These are phyloP conservation scores for Aphaenogaster rudis DNA, from an alignment of 1,140 invertebrate species.

Conservation along the genomic window DNA sequence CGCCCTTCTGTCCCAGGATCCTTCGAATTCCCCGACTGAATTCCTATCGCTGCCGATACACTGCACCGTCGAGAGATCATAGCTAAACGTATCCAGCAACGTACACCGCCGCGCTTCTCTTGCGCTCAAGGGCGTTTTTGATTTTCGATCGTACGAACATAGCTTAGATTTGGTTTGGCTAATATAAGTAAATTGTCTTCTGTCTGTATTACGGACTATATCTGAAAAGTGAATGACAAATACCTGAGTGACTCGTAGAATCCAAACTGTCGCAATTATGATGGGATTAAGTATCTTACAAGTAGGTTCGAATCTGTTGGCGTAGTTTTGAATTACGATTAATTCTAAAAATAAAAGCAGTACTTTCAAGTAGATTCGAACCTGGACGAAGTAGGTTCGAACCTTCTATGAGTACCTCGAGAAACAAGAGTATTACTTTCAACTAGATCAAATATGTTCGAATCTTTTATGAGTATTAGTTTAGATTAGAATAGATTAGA, in stretches of 20 bases:
- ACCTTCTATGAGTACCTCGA: too few species aligned
- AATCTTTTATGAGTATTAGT: too few species aligned
- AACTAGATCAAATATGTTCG: too few species aligned
- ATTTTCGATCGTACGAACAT: neutral
- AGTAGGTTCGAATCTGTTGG: too few species aligned
- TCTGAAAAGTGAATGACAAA: neutral
- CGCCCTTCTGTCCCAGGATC: slow-evolving; percentile 50
- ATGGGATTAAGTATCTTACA: too few species aligned
- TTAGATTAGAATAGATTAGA: too few species aligned
- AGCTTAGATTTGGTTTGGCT: neutral
- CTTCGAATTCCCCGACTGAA: slow-evolving; percentile 52
- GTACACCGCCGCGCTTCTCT: neutral
- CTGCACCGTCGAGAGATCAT: slow-evolving; percentile 2
- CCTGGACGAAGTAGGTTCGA: too few species aligned
- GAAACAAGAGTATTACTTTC: too few species aligned
- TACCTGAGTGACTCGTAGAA: neutral
- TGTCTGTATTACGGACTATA: too few species aligned
- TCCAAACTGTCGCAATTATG: neutral
- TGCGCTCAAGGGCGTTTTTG: neutral
- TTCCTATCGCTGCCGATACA: slow-evolving; percentile 43
- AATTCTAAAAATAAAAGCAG: too few species aligned
- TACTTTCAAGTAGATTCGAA: too few species aligned
- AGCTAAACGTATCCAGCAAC: neutral
- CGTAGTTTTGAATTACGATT: too few species aligned
- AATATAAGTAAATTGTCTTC: neutral